Percentiles rank a stretch among this genome's conserved stretches.
These are phyloP conservation scores for Symphodus melops DNA, from an alignment of 2,113 vertebrate species.

Conservation along the genomic window DNA sequence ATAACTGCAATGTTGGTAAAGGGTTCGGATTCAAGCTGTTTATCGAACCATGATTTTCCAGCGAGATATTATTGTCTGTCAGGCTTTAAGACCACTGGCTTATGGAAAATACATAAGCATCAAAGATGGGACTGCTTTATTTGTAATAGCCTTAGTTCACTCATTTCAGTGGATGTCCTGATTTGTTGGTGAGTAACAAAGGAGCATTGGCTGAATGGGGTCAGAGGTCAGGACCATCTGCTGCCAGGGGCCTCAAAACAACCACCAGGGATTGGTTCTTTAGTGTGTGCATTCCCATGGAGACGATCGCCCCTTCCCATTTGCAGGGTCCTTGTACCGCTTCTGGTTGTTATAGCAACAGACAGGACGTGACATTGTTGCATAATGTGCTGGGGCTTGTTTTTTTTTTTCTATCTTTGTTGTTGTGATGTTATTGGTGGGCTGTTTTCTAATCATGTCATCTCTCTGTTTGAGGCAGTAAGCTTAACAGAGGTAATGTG, in stretches of 20 bases:
- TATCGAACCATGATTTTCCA: too few relatives aligned
- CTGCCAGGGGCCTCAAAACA: slow-evolving; percentile 62
- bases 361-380: slow-evolving; percentile 73
- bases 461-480: slow-evolving; percentile 17
- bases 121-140: background rate
- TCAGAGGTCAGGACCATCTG: slow-evolving; percentile 58
- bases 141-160: background rate
- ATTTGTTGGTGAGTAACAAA: slow-evolving; percentile 48
- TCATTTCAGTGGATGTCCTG: background rate
- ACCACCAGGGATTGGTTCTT: slow-evolving; percentile 59
- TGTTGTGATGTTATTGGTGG: slow-evolving; percentile 46
- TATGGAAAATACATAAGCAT: too few relatives aligned
- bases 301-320: slow-evolving; percentile 58
- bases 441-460: slow-evolving; percentile 39
- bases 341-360: slow-evolving; percentile 80
- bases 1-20: background rate
- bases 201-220: slow-evolving; percentile 55
- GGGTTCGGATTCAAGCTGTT: too few relatives aligned
- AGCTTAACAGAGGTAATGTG: background rate
- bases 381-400: slow-evolving; percentile 47
- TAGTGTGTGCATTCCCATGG: slow-evolving; percentile 66
- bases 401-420: slow-evolving; percentile 44
- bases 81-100: too few relatives aligned
- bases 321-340: slow-evolving; percentile 55
- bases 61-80: too few relatives aligned